phyloP scores from a whole-genome alignment of 1,140 invertebrate genomes.

The roundworm (Caenorhabditis elegans) region DNA sequence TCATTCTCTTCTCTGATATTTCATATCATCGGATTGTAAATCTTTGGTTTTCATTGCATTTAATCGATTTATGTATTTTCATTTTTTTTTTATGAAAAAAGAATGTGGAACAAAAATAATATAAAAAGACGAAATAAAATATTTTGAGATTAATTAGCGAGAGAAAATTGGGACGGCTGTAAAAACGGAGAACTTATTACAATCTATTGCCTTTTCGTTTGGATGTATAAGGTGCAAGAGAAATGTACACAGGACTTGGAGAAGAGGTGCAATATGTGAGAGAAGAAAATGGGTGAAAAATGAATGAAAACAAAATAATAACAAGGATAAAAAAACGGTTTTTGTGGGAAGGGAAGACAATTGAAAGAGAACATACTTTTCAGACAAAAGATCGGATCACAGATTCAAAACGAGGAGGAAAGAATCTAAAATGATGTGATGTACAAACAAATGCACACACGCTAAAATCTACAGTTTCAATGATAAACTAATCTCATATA shows the following conservation, averaged over 20 bases:
- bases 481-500: no score
- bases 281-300: not conserved
- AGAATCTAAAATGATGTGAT: no score
- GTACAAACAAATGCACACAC: no score
- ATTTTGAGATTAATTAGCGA: not conserved
- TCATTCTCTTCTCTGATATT: not conserved
- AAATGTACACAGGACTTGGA: not conserved
- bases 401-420: conserved; percentile 8
- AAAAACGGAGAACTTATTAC: not conserved
- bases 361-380: not conserved
- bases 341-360: not conserved
- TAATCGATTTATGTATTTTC: no score
- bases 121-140: not conserved
- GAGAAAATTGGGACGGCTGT: not conserved
- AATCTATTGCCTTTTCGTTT: not conserved
- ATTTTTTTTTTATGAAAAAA: not conserved
- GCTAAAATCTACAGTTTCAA: no score
- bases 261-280: not conserved
- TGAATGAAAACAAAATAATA: not conserved
- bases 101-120: not conserved
- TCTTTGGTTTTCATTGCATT: no score
- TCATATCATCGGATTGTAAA: not conserved
- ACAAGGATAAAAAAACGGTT: not conserved
- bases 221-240: not conserved
- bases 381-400: conserved; percentile 19